A percentile compares a stretch with the other conserved stretches of the same genome.
phyloP scores from a whole-genome alignment of 2,888 invertebrate genomes.

The Anagyrus pseudococci region DNA sequence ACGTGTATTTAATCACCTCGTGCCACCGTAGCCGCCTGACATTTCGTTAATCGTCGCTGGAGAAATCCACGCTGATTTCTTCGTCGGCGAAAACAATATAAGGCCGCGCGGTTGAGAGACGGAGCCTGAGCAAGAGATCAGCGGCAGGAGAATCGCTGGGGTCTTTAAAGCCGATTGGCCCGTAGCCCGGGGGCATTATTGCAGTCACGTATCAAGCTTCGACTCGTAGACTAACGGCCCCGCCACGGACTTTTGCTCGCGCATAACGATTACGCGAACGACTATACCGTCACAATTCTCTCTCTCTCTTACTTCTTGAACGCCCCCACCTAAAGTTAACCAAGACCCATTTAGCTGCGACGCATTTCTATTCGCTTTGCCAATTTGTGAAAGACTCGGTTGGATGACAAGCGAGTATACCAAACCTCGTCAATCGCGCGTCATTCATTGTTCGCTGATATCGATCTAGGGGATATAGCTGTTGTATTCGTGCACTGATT shows the following conservation, averaged over 20 bases:
- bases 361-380: not conserved
- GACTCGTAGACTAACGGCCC: conserved; percentile 22
- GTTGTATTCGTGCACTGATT: no score
- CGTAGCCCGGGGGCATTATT: conserved; percentile 36
- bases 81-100: no score
- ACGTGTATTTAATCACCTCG: not conserved
- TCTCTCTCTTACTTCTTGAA: conserved; percentile 41
- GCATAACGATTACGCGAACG: conserved; percentile 1
- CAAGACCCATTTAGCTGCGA: conserved; percentile 45
- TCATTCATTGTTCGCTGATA: no score
- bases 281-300: not conserved
- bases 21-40: no score
- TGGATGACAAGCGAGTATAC: no score
- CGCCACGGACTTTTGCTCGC: conserved; percentile 6
- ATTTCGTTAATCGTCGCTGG: no score
- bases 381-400: no score
- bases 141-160: conserved; percentile 8
- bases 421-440: no score
- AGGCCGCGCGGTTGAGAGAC: no score
- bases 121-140: no score
- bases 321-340: conserved; percentile 44
- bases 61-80: no score
- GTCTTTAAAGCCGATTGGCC: conserved; percentile 30
- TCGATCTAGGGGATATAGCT: no score
- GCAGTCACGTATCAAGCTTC: conserved; percentile 40